Base-by-base conservation (phyloP, 1,140 invertebrate genomes). In the Papilio glaucus region DNA sequence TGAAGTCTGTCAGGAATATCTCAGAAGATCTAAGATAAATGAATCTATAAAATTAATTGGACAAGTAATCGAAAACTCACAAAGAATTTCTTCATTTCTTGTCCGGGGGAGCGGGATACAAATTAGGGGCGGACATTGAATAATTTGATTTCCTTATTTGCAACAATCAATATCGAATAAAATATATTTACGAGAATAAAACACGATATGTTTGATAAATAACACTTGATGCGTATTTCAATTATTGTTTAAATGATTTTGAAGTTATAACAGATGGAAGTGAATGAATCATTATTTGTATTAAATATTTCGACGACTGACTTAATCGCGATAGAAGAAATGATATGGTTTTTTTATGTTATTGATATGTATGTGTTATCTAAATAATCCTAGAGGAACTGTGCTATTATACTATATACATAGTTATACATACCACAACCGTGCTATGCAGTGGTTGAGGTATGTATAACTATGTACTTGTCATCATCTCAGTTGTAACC, bases 31-130 rank as follows among this genome's bases (percentile, higher is more conserved):
- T 80, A 85, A 90, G 89, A 90, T 85, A 92, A 92, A 92, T 93
- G 88, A 88, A 91, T 93, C 89, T 90, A 93, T 93, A 90, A 91
- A 93, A 91, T 93, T 93, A 91, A 93, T 93, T 93, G 89, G 91
- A 91, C 89, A 91, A 91, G 91, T 93, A 93, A 93, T 93, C 91
- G 91, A 91, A 93, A 93, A 91, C 88, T 93, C 84, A 86, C 88
- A 93, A 93, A 93, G 91, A 93, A 93, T 93, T 93, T 91, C 89
- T 91, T 88, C 89, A 91, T 93, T 87, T 91, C 87, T 88, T 83
- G 77, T 87, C 77, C 86, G 81, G 88, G 89, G 91, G 89, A 90
- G 85, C 80, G 73, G 83, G 84, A 91, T 91, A 93, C 89, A 91
- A 91, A 93, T 93, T 87, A 89, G 85, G 88, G 91, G 91, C 88